Conservation (phyloP, 2,888 invertebrate species). For the Synergus gifuensis region DNA sequence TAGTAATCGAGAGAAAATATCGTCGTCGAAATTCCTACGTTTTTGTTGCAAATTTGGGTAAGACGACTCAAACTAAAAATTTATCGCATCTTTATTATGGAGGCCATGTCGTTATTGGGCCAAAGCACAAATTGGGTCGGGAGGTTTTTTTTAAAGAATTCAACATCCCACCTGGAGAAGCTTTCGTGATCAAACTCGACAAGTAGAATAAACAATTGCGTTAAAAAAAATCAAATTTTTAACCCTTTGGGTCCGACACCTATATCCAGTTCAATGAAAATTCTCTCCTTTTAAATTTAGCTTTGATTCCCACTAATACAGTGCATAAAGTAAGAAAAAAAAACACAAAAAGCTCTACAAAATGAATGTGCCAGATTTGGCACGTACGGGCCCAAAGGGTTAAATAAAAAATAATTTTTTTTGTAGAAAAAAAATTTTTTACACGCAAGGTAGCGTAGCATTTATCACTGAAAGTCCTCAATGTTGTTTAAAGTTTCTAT, state of each 20-base stretch:
- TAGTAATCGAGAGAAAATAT: slow-evolving; percentile 88
- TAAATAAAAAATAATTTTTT: background rate
- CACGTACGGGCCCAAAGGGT: too few species aligned
- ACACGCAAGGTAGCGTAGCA: slow-evolving; percentile 6
- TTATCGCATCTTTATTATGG: slow-evolving; percentile 88
- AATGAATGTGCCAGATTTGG: too few species aligned
- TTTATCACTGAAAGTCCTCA: slow-evolving; percentile 5
- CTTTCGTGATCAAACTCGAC: slow-evolving; percentile 82
- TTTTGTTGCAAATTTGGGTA: slow-evolving; percentile 86
- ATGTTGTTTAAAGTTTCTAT: slow-evolving; percentile 2
- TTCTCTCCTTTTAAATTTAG: too few species aligned
- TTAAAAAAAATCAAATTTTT: slow-evolving; percentile 41
- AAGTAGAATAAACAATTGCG: slow-evolving; percentile 74
- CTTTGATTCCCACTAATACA: too few species aligned
- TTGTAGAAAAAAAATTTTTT: slow-evolving; percentile 2
- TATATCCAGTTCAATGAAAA: too few species aligned
- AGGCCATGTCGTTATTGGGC: slow-evolving; percentile 82
- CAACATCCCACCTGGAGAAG: slow-evolving; percentile 81
- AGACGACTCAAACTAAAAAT: slow-evolving; percentile 82
- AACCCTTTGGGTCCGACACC: too few species aligned
- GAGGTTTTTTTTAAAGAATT: slow-evolving; percentile 80
- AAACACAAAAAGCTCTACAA: too few species aligned
- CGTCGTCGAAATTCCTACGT: slow-evolving; percentile 89
- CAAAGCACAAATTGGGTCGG: slow-evolving; percentile 75
- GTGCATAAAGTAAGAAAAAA: too few species aligned